A percentile compares a stretch with the other conserved stretches of the same genome.
Evolutionary conservation across 2,797 vertebrate species (phyloP).

Genomic region (Tragopan temminckii): DNA sequence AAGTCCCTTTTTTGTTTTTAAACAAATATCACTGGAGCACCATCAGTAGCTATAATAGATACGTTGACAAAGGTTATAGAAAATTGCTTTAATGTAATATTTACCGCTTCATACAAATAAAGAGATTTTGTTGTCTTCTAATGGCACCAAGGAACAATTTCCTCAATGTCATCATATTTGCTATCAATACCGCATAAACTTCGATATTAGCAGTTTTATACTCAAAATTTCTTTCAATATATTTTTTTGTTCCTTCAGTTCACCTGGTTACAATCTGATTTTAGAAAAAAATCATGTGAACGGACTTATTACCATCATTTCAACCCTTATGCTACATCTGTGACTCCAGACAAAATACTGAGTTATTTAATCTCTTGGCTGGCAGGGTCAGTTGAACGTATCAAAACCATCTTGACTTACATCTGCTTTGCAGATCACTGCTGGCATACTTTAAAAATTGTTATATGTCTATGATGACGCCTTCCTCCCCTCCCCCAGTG

Average conservation of each 20-base stretch:
- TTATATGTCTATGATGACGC: constrained; percentile 67
- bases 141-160: not conserved
- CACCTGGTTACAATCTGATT: no score
- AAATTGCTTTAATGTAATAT: not conserved
- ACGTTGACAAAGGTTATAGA: not conserved
- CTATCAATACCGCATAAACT: no score
- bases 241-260: no score
- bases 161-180: no score
- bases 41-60: not conserved
- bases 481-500: constrained; percentile 37
- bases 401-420: constrained; percentile 72
- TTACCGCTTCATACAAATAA: not conserved
- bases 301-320: constrained; percentile 17
- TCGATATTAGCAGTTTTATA: no score
- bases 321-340: constrained; percentile 61
- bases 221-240: no score
- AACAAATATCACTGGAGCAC: no score
- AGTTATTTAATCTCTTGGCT: constrained; percentile 71
- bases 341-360: constrained; percentile 65
- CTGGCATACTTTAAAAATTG: constrained; percentile 62
- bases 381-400: constrained; percentile 62
- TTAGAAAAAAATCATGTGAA: not conserved
- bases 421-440: constrained; percentile 80
- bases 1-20: not conserved
- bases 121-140: not conserved